These are phyloP conservation scores for Drosophila testacea DNA, from an alignment of 2,888 invertebrate species.

Conservation along the genomic window DNA sequence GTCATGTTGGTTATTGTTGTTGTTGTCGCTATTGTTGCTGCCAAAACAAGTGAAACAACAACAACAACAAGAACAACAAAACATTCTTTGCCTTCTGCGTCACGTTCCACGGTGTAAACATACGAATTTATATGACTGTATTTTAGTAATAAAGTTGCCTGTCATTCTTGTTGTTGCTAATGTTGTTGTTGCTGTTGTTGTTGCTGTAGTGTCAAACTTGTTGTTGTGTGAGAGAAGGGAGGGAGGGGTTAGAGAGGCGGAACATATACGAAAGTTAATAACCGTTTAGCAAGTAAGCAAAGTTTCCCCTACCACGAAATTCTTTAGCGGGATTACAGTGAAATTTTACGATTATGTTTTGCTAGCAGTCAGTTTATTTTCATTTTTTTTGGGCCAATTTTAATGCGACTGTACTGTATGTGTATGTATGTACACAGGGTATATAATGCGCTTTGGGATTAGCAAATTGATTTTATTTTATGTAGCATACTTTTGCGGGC, in stretches of 20 bases:
- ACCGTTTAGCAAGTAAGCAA: conserved; percentile 71
- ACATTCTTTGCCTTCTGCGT: conserved; percentile 23
- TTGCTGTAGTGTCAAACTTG: conserved; percentile 24
- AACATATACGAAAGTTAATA: conserved; percentile 77
- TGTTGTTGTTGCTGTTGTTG: conserved; percentile 5
- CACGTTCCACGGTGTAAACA: conserved; percentile 67
- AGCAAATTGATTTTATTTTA: conserved; percentile 61
- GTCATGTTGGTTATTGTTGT: conserved; percentile 6
- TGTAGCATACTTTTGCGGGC: conserved; percentile 11
- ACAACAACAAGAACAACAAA: conserved; percentile 15
- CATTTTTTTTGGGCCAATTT: conserved; percentile 1
- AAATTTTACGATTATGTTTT: conserved; percentile 61
- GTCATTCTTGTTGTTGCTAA: conserved; percentile 47
- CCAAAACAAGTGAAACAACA: conserved; percentile 46
- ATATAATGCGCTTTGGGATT: conserved; percentile 47
- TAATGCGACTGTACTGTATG: conserved; percentile 5
- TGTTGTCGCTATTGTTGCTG: conserved; percentile 43
- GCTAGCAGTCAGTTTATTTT: conserved; percentile 49
- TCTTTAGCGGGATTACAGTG: conserved; percentile 51
- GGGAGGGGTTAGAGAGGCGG: conserved; percentile 4
- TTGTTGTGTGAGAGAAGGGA: background rate
- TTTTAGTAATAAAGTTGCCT: conserved; percentile 74
- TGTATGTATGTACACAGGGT: background rate
- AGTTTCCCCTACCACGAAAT: conserved; percentile 39
- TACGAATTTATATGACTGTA: conserved; percentile 74